Evolutionary conservation across 2,113 vertebrate species (phyloP).

Genomic region (Sus scrofa): T2T-Sscrofa CM000817.6:20055501-20056000

Average conservation of each 20-base stretch:
- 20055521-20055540: neutral
- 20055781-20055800: neutral
- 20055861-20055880: neutral
- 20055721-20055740: neutral
- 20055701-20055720: neutral
- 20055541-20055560: neutral
- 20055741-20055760: neutral
- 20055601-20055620: neutral
- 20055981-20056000: neutral
- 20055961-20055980: neutral
- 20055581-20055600: neutral
- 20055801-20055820: neutral
- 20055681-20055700: neutral
- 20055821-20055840: neutral
- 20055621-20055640: neutral
- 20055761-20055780: neutral
- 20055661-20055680: rapidly evolving
- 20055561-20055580: neutral
- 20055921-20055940: neutral
- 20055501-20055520: neutral
- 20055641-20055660: neutral
- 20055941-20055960: neutral
- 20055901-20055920: neutral
- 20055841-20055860: neutral
- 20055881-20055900: neutral